These are phyloP conservation scores for Stichodactyla mertensii DNA, from an alignment of 64 coral and sea anemone genomes.

Conservation along the genomic window DNA sequence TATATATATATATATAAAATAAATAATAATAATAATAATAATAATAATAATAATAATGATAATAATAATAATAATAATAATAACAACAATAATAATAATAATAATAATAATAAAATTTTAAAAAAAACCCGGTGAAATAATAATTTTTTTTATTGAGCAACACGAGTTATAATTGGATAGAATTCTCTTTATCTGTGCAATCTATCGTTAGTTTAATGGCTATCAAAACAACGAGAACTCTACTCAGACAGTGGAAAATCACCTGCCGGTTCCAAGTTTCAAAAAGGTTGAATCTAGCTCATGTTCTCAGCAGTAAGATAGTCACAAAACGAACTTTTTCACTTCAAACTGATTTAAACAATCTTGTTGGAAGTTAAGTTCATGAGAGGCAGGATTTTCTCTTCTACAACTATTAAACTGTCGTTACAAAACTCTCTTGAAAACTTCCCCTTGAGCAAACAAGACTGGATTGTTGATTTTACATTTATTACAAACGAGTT, in stretches of 20 bases:
- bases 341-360: neutral
- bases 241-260: neutral
- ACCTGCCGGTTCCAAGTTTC: neutral
- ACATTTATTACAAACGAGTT: constrained; percentile 2
- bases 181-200: neutral
- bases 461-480: constrained; percentile 1
- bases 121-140: neutral
- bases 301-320: neutral
- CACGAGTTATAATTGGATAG: neutral
- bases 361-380: too few relatives aligned
- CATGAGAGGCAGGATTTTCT: neutral
- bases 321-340: neutral
- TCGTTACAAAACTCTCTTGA: constrained; percentile 2
- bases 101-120: too few relatives aligned
- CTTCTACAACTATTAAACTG: neutral
- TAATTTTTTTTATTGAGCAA: neutral
- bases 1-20: too few relatives aligned
- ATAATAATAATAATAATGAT: too few relatives aligned
- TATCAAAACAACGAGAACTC: neutral
- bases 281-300: neutral
- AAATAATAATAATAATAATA: too few relatives aligned
- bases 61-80: too few relatives aligned
- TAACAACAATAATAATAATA: too few relatives aligned
- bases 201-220: neutral
- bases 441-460: neutral